These are phyloP conservation scores for Dolichopus griseipennis DNA, from an alignment of 2,888 invertebrate species.

Conservation along the genomic window DNA sequence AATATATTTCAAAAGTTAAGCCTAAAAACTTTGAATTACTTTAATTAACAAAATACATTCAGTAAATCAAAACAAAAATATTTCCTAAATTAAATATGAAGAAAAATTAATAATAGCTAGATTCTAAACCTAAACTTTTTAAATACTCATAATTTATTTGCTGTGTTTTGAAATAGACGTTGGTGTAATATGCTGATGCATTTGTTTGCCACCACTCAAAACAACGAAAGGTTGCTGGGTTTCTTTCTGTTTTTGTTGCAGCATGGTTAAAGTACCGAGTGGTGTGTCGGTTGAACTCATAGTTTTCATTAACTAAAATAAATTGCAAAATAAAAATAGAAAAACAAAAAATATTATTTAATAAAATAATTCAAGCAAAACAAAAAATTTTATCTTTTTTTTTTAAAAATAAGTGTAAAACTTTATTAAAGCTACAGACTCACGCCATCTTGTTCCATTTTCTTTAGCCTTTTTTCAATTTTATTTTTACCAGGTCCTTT, in stretches of 20 bases:
- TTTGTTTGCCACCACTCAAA: conserved; percentile 78
- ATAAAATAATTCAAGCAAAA: background rate
- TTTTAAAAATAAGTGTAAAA: background rate
- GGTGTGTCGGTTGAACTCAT: conserved; percentile 99
- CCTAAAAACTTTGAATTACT: too few relatives aligned
- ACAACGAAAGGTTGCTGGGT: conserved; percentile 88
- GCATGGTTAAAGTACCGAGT: conserved; percentile 83
- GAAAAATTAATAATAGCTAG: conserved; percentile 14
- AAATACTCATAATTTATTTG: conserved; percentile 28
- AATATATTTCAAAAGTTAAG: too few relatives aligned
- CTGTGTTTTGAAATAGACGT: conserved; percentile 38
- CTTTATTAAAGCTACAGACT: conserved; percentile 28
- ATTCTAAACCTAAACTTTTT: conserved; percentile 7
- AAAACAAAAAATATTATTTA: background rate
- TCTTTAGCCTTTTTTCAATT: conserved; percentile 91
- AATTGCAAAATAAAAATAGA: background rate
- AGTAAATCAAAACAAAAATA: background rate
- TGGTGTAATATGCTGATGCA: conserved; percentile 34
- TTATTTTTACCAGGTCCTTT: conserved; percentile 99
- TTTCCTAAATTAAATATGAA: conserved; percentile 10
- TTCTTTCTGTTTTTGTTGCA: conserved; percentile 92
- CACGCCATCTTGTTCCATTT: conserved; percentile 85
- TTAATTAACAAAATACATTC: too few relatives aligned
- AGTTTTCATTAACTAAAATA: conserved; percentile 75
- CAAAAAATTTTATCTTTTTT: background rate